Base-by-base conservation (phyloP, 2,888 invertebrate species). In the Cactoblastis cactorum region DNA sequence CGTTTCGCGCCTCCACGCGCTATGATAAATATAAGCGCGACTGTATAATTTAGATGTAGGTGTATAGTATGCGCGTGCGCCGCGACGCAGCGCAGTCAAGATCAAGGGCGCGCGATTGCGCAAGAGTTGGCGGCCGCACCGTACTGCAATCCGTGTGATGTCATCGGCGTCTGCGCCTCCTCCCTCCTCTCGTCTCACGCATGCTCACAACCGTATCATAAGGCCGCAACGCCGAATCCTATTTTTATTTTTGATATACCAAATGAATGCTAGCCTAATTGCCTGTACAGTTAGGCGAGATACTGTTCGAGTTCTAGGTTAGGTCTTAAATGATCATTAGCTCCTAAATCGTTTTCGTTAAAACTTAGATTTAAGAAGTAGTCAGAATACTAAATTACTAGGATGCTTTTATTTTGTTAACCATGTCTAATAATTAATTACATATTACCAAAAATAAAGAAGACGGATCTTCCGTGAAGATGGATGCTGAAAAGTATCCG, bases 71-170 rank as follows among this genome's bases (percentile, higher is more conserved):
- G 81, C 84, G 86, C 84, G 83, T 81, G 76, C 80, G 80, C 78
- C 81, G 80, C 83, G 82, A 82, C 88, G 87, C 89, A 90, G 90
- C 88, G 87, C 89, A 90, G 90, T 90, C 90, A 90, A 90, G 90
- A 90, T 90, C 90, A 90, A 90, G 90, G 90, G 84, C 90, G 78
- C 67, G 65, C 77, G 86, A 85, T 89, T 89, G 86, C 89, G 88
- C 83, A 88, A 89, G 80, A 83, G 82, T 83, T 87, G 87, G 86
- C 88, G 79, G 82, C 77, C 83, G 82, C 81, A 77, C 75, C 77
- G 79, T 79, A 70, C 81, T 85, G 87, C 86, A 84, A 73, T 77
- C 69, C 69, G 37, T 53, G 64, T 88, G 88, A 88, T 87, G 87
- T 88, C 88, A 88, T 86, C 85, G 74, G 65, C 70, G 77, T 77